These are phyloP conservation scores for Acanthopagrus latus DNA, from an alignment of 2,797 vertebrate genomes.

Conservation along the genomic window DNA sequence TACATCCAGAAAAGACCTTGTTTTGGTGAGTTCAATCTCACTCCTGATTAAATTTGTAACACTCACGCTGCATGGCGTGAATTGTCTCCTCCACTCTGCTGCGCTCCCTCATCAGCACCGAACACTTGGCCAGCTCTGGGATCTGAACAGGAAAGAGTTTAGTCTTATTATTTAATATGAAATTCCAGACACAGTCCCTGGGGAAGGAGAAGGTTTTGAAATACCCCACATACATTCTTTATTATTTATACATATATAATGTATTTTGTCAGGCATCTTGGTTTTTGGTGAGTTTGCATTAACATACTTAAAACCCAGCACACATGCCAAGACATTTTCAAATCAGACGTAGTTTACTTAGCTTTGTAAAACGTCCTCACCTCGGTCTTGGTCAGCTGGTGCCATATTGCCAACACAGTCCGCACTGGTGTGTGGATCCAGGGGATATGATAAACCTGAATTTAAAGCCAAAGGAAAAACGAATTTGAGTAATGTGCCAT, in stretches of 20 bases:
- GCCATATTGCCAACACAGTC: slow-evolving; percentile 71
- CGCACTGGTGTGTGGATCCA: slow-evolving; percentile 73
- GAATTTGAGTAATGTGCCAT: no score
- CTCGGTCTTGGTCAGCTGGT: slow-evolving; percentile 76
- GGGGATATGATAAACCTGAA: slow-evolving; percentile 72
- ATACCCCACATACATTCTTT: no score
- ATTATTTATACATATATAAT: no score
- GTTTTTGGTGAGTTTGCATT: neutral
- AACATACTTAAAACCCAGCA: neutral
- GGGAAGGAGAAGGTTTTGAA: neutral
- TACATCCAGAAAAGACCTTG: neutral
- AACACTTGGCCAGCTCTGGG: slow-evolving; percentile 84
- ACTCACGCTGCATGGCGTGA: slow-evolving; percentile 78
- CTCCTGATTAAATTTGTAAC: neutral
- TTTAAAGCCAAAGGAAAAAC: slow-evolving; percentile 2
- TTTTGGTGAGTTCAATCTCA: neutral
- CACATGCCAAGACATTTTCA: neutral
- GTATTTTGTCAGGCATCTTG: neutral
- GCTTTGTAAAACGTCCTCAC: slow-evolving; percentile 51
- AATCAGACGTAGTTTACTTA: neutral
- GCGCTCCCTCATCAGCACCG: slow-evolving; percentile 86
- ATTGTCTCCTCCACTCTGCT: slow-evolving; percentile 83
- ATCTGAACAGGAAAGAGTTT: slow-evolving; percentile 76
- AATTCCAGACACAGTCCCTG: neutral
- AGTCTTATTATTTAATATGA: neutral